Evolutionary conservation across 2,888 invertebrate genomes (phyloP).

Genomic region (Philonicus albiceps): DNA sequence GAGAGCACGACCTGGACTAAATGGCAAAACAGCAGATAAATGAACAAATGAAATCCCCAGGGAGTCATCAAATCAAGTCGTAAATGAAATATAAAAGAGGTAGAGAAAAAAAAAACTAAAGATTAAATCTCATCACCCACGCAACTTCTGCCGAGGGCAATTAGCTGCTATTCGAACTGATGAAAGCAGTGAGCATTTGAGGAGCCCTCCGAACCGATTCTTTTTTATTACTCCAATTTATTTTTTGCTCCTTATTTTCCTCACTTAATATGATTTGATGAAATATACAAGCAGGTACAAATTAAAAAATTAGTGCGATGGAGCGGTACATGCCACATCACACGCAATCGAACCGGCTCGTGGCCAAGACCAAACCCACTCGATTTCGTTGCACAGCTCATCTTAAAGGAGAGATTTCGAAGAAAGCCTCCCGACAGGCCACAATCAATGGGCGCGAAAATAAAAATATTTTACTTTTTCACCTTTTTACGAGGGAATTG

Average conservation of each 20-base stretch:
- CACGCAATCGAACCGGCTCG: not conserved
- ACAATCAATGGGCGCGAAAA: not conserved
- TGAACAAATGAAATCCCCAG: not conserved
- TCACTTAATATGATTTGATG: not conserved
- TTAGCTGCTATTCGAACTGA: not conserved
- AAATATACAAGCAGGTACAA: not conserved
- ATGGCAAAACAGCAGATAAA: not conserved
- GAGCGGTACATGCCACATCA: not conserved
- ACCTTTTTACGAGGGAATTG: not conserved
- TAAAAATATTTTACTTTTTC: not conserved
- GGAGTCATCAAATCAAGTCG: not conserved
- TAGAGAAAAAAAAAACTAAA: not conserved
- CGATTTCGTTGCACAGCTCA: not conserved
- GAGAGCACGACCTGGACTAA: not conserved
- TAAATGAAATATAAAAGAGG: not conserved
- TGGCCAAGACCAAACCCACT: not conserved
- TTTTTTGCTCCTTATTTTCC: not conserved
- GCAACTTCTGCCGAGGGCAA: not conserved
- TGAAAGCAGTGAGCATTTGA: not conserved
- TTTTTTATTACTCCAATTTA: not conserved
- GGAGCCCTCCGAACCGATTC: not conserved
- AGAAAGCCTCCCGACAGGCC: not conserved
- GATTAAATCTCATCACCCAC: slow-evolving; percentile 5
- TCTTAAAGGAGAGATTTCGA: not conserved
- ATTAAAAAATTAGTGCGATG: not conserved